A percentile compares a stretch with the other conserved stretches of the same genome.
phyloP scores from a whole-genome alignment of 2,797 vertebrate genomes.

The Hapalemur alaotrensis region DNA sequence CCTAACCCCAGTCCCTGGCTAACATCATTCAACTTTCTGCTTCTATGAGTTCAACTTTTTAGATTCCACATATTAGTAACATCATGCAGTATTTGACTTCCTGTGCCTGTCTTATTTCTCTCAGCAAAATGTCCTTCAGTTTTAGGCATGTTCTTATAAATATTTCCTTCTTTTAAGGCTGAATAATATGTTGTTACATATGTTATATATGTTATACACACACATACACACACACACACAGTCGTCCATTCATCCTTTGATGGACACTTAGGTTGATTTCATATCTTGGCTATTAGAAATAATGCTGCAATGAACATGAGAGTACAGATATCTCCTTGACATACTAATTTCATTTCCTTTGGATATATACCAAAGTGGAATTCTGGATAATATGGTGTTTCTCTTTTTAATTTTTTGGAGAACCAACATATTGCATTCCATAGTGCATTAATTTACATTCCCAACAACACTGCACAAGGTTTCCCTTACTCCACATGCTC shows the following conservation, averaged over 20 bases:
- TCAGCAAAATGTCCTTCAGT: neutral
- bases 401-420: neutral
- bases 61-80: neutral
- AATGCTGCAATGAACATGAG: neutral
- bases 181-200: neutral
- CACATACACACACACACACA: neutral
- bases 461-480: rapidly evolving
- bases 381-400: neutral
- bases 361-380: neutral
- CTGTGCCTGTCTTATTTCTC: neutral
- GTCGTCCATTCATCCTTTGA: neutral
- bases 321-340: neutral
- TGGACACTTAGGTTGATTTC: neutral
- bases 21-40: neutral
- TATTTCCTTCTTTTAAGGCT: neutral
- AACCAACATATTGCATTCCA: neutral
- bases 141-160: neutral
- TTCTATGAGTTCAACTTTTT: neutral
- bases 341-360: neutral
- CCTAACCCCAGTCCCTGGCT: neutral
- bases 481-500: neutral
- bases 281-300: neutral
- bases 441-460: neutral
- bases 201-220: no score
- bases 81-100: neutral